Evolutionary conservation across 1,140 invertebrate species (phyloP).

Genomic region (Oreohelix idahoensis): DNA sequence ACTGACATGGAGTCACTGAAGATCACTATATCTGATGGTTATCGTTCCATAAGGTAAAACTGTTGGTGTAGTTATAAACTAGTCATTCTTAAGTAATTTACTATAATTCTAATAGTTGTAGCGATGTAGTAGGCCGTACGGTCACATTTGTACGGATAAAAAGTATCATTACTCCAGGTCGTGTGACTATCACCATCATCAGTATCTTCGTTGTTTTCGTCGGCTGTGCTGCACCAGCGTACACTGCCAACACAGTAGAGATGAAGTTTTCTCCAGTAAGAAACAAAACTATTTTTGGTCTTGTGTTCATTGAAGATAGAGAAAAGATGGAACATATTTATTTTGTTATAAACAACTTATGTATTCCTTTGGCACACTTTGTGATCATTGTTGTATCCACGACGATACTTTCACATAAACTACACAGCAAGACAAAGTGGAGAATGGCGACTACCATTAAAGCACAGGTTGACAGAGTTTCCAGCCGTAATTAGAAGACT

Average conservation of each 20-base stretch:
- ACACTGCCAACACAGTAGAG: neutral
- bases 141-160: no score
- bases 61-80: no score
- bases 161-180: neutral
- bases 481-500: conserved; percentile 9
- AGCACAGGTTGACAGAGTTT: neutral
- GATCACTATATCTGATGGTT: no score
- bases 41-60: no score
- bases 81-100: no score
- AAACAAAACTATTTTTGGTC: conserved; percentile 18
- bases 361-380: neutral
- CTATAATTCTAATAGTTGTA: no score
- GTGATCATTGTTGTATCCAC: neutral
- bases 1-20: no score
- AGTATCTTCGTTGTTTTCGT: neutral
- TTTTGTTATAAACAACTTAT: neutral
- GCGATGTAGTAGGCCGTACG: no score
- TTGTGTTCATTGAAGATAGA: neutral
- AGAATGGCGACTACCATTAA: neutral
- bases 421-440: neutral
- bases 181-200: neutral
- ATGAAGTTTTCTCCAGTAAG: neutral
- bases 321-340: neutral
- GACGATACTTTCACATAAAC: neutral
- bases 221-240: neutral